phyloP scores from a whole-genome alignment of 2,888 invertebrate genomes.

The Drosophila mercatorum region DNA sequence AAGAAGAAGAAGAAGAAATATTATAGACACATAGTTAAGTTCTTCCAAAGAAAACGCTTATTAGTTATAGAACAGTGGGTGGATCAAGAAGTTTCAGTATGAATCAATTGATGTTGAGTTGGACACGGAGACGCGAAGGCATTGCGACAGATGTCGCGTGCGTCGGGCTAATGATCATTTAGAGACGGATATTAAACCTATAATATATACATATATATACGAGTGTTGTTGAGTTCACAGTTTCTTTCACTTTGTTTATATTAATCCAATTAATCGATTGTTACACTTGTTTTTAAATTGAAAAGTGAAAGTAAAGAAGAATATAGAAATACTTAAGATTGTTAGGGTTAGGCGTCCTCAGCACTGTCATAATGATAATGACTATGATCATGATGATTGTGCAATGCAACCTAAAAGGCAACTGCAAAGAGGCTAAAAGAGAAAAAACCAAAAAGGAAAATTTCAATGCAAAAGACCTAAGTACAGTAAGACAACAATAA shows the following conservation, averaged over 20 bases:
- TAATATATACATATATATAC: conserved; percentile 11
- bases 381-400: conserved; percentile 17
- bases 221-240: conserved; percentile 37
- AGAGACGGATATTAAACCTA: not conserved
- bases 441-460: not conserved
- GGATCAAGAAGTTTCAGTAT: conserved; percentile 19
- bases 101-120: conserved; percentile 5
- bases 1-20: not conserved
- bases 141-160: conserved; percentile 1
- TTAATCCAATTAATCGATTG: conserved; percentile 40
- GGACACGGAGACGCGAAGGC: not conserved
- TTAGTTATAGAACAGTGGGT: conserved; percentile 65
- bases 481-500: conserved; percentile 32
- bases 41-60: conserved; percentile 82
- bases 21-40: conserved; percentile 57
- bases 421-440: conserved; percentile 50
- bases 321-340: conserved; percentile 13
- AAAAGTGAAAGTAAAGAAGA: not conserved
- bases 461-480: conserved; percentile 3
- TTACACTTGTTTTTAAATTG: conserved; percentile 53
- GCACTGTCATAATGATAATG: conserved; percentile 35
- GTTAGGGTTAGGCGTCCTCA: conserved; percentile 57
- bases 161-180: conserved; percentile 8
- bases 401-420: conserved; percentile 52
- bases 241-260: conserved; percentile 33